Evolutionary conservation across 1,140 invertebrate species (phyloP).

Genomic region (Branchinecta lynchi): DNA sequence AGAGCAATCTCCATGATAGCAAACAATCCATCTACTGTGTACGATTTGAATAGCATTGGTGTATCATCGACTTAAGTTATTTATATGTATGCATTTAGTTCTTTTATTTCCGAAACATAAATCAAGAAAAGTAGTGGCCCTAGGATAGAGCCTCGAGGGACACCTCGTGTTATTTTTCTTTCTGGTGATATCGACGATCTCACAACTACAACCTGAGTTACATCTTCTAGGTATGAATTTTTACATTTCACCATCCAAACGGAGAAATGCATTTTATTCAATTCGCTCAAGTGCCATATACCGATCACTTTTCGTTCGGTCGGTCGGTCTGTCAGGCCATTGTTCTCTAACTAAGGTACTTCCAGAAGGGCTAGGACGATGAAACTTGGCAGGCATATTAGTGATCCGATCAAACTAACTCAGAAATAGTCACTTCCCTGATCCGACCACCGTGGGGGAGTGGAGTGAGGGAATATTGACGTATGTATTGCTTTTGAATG

Average conservation of each 20-base stretch:
- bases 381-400: too few relatives aligned
- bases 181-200: slow-evolving; percentile 9
- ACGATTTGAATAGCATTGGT: background rate
- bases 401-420: too few relatives aligned
- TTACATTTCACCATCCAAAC: slow-evolving; percentile 1
- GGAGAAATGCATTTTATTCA: too few relatives aligned
- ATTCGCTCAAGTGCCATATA: too few relatives aligned
- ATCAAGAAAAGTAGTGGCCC: slow-evolving; percentile 9
- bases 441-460: too few relatives aligned
- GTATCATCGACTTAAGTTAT: slow-evolving; percentile 5
- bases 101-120: slow-evolving; percentile 7
- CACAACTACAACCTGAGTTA: background rate
- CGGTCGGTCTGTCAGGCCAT: too few relatives aligned
- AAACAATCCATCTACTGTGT: background rate
- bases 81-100: background rate
- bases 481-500: too few relatives aligned
- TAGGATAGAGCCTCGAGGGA: background rate
- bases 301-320: too few relatives aligned
- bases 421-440: too few relatives aligned
- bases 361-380: too few relatives aligned
- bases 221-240: slow-evolving; percentile 6
- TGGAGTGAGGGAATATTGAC: too few relatives aligned
- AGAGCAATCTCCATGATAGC: slow-evolving; percentile 9
- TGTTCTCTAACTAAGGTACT: too few relatives aligned
- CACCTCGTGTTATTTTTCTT: background rate